Percentiles rank a stretch among this genome's conserved stretches.
These are phyloP conservation scores for Conger conger DNA, from an alignment of 2,113 vertebrate genomes.

Conservation along the genomic window DNA sequence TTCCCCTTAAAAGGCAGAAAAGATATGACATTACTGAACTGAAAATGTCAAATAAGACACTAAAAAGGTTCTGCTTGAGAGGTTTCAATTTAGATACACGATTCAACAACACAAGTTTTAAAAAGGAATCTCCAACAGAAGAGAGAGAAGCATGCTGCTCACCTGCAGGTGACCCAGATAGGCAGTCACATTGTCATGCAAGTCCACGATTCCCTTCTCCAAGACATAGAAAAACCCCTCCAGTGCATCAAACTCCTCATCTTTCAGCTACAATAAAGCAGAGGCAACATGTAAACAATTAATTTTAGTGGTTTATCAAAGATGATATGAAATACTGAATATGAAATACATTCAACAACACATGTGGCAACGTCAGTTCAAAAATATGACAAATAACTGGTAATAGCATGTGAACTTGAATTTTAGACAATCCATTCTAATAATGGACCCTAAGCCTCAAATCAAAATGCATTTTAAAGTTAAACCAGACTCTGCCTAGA, in stretches of 20 bases:
- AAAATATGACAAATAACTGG: too few species aligned
- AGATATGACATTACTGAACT: too few species aligned
- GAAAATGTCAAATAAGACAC: too few species aligned
- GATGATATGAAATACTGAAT: neutral
- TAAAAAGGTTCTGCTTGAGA: neutral
- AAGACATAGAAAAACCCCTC: conserved; percentile 80
- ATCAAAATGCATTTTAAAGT: too few species aligned
- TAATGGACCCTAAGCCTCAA: too few species aligned
- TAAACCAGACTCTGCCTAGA: too few species aligned
- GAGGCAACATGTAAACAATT: neutral
- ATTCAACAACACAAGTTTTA: neutral
- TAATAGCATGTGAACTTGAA: too few species aligned
- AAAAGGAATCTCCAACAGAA: neutral
- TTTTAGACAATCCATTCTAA: too few species aligned
- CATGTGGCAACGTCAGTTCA: too few species aligned
- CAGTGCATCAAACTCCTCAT: conserved; percentile 84
- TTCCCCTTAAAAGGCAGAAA: too few species aligned
- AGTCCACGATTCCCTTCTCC: conserved; percentile 71
- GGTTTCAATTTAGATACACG: neutral
- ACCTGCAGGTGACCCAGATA: conserved; percentile 84
- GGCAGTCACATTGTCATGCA: conserved; percentile 76
- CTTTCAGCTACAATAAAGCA: conserved; percentile 70
- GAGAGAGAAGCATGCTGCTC: conserved; percentile 11
- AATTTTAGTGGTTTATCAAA: neutral
- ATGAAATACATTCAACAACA: neutral